Percentiles rank a stretch among this genome's conserved stretches.
phyloP scores from a whole-genome alignment of 2,113 vertebrate genomes.

The Erythrocercus mccallii region DNA sequence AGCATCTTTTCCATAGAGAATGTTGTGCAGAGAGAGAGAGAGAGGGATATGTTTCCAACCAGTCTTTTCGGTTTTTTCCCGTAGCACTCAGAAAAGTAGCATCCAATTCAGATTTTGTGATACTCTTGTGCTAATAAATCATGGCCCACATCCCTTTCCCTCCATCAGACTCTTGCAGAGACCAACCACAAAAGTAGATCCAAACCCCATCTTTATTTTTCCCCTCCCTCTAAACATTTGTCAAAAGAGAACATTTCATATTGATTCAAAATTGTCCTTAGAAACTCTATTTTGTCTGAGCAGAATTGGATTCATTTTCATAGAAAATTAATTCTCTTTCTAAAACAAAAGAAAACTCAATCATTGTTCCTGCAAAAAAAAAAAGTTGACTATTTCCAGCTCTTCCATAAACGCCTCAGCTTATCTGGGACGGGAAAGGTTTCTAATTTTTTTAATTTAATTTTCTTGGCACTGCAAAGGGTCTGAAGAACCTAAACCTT shows the following conservation, averaged over 20 bases:
- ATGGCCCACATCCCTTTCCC: background rate
- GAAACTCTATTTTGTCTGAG: background rate
- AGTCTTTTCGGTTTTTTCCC: background rate
- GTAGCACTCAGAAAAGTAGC: background rate
- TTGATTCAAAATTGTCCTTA: slow-evolving; percentile 1
- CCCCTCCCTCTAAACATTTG: background rate
- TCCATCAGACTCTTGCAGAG: background rate
- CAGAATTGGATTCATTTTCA: background rate
- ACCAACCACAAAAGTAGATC: background rate
- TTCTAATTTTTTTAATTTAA: background rate
- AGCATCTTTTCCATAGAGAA: background rate
- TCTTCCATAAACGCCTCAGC: background rate
- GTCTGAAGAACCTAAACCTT: background rate
- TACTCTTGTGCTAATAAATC: background rate
- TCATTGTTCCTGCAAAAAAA: background rate
- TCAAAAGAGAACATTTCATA: slow-evolving; percentile 6
- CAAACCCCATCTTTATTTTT: background rate
- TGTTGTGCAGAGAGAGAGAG: background rate
- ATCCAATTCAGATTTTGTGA: background rate
- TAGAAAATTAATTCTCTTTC: background rate
- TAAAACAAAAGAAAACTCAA: background rate
- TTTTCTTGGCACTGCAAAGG: background rate
- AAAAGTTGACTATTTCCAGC: background rate
- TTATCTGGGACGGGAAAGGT: background rate
- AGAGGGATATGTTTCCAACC: background rate